Percentiles rank a stretch among this genome's conserved stretches.
These are phyloP conservation scores for Pachliopta kotzebuea DNA, from an alignment of 2,888 invertebrate genomes.

Conservation along the genomic window DNA sequence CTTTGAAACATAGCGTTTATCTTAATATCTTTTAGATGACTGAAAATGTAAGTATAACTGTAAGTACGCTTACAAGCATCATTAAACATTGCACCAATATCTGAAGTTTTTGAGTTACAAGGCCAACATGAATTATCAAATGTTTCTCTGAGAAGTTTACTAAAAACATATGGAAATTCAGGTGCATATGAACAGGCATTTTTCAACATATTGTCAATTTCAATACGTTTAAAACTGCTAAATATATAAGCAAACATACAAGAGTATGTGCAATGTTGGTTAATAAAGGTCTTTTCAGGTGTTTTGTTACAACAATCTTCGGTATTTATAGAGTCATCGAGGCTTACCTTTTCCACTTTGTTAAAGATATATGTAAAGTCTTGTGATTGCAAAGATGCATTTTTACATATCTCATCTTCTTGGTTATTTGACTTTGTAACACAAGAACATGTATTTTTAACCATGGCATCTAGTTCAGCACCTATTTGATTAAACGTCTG, in stretches of 20 bases:
- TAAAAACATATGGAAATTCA: constrained; percentile 23
- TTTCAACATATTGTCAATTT: constrained; percentile 23
- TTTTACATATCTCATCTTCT: neutral
- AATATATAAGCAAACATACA: constrained; percentile 24
- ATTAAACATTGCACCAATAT: constrained; percentile 19
- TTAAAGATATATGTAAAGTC: constrained; percentile 26
- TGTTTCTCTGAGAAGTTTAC: neutral
- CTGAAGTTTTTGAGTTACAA: constrained; percentile 1
- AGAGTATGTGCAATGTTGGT: constrained; percentile 7
- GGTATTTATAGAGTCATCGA: constrained; percentile 1
- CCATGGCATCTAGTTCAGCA: constrained; percentile 7
- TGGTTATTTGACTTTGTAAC: neutral
- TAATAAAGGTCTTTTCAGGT: constrained; percentile 7
- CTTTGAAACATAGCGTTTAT: constrained; percentile 21
- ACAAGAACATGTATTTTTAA: constrained; percentile 6
- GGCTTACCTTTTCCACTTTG: constrained; percentile 19
- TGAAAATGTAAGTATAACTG: constrained; percentile 23
- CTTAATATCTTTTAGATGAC: constrained; percentile 13
- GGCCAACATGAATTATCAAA: neutral
- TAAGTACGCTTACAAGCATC: constrained; percentile 19
- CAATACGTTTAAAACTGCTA: constrained; percentile 14
- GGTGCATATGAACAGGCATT: constrained; percentile 13
- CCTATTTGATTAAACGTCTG: constrained; percentile 5
- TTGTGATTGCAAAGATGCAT: neutral
- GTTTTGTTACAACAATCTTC: constrained; percentile 8